Conservation (phyloP, 2,113 vertebrate genomes). For the Corvus moneduloides region DNA sequence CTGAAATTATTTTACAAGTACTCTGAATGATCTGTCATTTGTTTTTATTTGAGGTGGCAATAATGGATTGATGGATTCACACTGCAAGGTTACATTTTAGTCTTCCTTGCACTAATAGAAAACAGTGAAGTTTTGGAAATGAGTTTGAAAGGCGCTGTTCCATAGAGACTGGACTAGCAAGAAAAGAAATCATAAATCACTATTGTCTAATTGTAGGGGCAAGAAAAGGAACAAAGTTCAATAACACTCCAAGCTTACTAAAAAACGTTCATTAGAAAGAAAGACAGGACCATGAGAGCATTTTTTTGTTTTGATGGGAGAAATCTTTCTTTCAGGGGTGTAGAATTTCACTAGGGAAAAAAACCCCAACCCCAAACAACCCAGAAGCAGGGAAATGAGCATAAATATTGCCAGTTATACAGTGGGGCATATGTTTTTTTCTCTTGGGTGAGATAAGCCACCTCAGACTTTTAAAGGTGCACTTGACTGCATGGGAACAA, state of each 20-base stretch:
- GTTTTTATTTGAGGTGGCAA: neutral
- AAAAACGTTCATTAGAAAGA: neutral
- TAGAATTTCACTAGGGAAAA: neutral
- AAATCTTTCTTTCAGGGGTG: neutral
- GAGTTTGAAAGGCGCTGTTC: neutral
- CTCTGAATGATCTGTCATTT: constrained; percentile 14
- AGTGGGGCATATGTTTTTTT: neutral
- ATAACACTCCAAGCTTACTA: neutral
- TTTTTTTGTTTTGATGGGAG: neutral
- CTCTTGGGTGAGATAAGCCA: neutral
- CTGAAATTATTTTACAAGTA: constrained; percentile 15
- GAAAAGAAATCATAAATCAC: neutral
- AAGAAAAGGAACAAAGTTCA: neutral
- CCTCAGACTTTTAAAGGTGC: neutral
- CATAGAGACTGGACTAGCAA: neutral
- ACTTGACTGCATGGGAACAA: neutral
- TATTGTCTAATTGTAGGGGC: neutral
- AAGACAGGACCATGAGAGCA: neutral
- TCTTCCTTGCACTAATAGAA: neutral
- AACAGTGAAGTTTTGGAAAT: constrained; percentile 6
- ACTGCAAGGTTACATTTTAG: constrained; percentile 8
- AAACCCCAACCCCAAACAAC: neutral
- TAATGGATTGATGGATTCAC: constrained; percentile 2
- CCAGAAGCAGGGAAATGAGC: neutral
- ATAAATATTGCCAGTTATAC: neutral